These are phyloP conservation scores for Neoscelio sp. DNA, from an alignment of 2,888 invertebrate species.

Conservation along the genomic window DNA sequence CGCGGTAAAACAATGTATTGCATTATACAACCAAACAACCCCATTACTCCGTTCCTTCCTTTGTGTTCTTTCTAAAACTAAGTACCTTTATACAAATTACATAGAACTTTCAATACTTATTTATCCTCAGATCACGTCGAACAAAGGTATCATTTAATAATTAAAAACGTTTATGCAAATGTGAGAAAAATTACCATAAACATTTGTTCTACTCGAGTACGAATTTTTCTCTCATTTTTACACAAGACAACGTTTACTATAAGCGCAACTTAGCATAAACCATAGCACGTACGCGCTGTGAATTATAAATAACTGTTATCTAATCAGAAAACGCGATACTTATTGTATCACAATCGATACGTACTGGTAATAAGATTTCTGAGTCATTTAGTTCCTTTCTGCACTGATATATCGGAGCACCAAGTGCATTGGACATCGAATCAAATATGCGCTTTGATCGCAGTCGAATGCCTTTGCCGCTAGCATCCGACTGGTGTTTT, in stretches of 20 bases:
- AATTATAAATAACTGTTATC: constrained; percentile 59
- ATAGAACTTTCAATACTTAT: too few species aligned
- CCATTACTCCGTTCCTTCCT: too few species aligned
- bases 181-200: constrained; percentile 30
- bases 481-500: constrained; percentile 57
- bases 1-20: too few species aligned
- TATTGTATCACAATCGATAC: constrained; percentile 58
- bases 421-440: constrained; percentile 29
- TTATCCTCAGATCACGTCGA: too few species aligned
- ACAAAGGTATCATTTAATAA: constrained; percentile 22
- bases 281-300: constrained; percentile 35
- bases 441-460: constrained; percentile 35
- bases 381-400: constrained; percentile 38
- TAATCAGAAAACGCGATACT: constrained; percentile 44
- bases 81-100: too few species aligned
- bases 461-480: constrained; percentile 19
- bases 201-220: constrained; percentile 29
- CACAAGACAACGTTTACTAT: constrained; percentile 13
- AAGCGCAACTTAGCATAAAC: background rate
- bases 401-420: constrained; percentile 32
- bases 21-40: too few species aligned
- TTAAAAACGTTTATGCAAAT: constrained; percentile 46
- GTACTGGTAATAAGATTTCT: constrained; percentile 51
- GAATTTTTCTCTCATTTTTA: constrained; percentile 28
- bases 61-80: too few species aligned